These are phyloP conservation scores for Drosophila lacicola DNA, from an alignment of 2,888 invertebrate genomes.

Conservation along the genomic window DNA sequence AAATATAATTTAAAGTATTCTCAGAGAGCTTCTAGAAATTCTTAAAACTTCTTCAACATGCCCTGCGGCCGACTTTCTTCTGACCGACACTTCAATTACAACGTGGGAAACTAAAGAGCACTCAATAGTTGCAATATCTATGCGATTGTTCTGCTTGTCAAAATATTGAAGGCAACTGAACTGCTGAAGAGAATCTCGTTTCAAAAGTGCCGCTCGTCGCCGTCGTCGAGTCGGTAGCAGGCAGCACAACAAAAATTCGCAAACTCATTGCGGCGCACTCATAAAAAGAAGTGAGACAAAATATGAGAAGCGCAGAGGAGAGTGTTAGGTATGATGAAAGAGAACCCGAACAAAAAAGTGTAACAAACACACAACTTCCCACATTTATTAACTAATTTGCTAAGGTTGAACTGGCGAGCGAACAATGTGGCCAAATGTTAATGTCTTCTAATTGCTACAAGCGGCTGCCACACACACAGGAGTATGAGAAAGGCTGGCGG, in stretches of 20 bases:
- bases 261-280: conserved; percentile 67
- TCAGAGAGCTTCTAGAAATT: not conserved
- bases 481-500: conserved; percentile 19
- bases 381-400: conserved; percentile 81
- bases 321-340: conserved; percentile 27
- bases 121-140: conserved; percentile 54
- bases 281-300: conserved; percentile 18
- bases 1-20: not conserved
- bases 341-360: conserved; percentile 39
- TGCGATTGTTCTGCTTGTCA: conserved; percentile 73
- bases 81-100: conserved; percentile 32
- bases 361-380: conserved; percentile 70
- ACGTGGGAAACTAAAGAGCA: conserved; percentile 60
- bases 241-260: conserved; percentile 56
- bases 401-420: conserved; percentile 55
- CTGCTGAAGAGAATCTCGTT: conserved; percentile 28
- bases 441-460: conserved; percentile 72
- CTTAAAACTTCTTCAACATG: conserved; percentile 2
- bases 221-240: conserved; percentile 1
- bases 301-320: conserved; percentile 1
- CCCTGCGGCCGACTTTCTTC: conserved; percentile 36
- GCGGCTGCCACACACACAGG: conserved; percentile 33
- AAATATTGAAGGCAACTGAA: conserved; percentile 62
- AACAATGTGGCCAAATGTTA: conserved; percentile 56
- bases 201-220: conserved; percentile 45